Evolutionary conservation across 1,140 invertebrate species (phyloP).

Genomic region (Sesamia nonagrioides): DNA sequence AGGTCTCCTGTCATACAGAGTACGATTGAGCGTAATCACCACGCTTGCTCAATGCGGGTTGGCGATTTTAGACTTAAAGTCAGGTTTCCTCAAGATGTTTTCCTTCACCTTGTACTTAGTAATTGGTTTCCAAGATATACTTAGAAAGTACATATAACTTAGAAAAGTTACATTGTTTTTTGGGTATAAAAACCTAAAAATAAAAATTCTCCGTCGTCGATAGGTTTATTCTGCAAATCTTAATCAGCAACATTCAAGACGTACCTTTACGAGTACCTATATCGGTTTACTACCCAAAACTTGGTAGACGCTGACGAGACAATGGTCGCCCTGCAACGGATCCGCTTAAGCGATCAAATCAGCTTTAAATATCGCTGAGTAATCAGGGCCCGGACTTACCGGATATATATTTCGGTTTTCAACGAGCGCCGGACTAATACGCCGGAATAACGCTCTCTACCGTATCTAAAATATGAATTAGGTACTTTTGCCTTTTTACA

Average conservation of each 20-base stretch:
- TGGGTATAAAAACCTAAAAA: too few species aligned
- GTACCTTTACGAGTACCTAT: not conserved
- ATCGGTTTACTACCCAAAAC: not conserved
- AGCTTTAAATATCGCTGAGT: slow-evolving; percentile 57
- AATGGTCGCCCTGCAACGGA: slow-evolving; percentile 8
- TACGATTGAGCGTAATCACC: too few species aligned
- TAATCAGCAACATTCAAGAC: not conserved
- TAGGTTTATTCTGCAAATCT: not conserved
- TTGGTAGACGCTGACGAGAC: slow-evolving; percentile 41
- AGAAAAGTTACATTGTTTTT: too few species aligned
- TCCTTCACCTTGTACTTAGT: too few species aligned
- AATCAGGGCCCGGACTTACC: slow-evolving; percentile 46
- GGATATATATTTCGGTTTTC: slow-evolving; percentile 47
- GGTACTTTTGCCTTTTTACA: slow-evolving; percentile 25
- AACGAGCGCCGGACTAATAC: slow-evolving; percentile 3
- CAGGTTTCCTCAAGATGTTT: too few species aligned
- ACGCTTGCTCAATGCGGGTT: too few species aligned
- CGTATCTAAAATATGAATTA: slow-evolving; percentile 45
- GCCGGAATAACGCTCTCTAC: slow-evolving; percentile 29
- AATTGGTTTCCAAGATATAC: too few species aligned
- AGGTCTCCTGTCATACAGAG: too few species aligned
- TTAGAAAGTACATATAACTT: too few species aligned
- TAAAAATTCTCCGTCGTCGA: too few species aligned
- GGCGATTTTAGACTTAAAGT: too few species aligned
- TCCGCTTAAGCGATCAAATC: slow-evolving; percentile 52